Evolutionary conservation across 92 coral and sea anemone species (phyloP), one percentile per base, ranked within the genome.

Genomic region (Paramuricea clavata): DNA sequence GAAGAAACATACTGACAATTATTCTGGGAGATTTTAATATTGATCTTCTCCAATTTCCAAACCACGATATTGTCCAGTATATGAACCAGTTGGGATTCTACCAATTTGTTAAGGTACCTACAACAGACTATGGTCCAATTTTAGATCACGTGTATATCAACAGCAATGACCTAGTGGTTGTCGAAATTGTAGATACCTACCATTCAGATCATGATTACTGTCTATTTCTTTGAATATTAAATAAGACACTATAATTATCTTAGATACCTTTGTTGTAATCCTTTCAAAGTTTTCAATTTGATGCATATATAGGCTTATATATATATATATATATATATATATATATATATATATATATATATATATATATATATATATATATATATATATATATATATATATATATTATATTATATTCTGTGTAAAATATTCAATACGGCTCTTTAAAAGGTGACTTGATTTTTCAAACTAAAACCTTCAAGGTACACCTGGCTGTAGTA

Each of bases 21-120:
- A 68, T 68, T 68, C 74, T 68, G 74, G 74, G 74, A 35, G 74
- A 68, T 68, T 68, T 68, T 35, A 68, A 31, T 42, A 35, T 68
- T 68, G 41, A 68, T n/a, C 74, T 68, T 68, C 74, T 68, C 41
- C 44, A 28, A 30, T 35, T 68, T 68, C 39, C 74, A 30, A 35
- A 68, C 44, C 39, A 30, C 39, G 74, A 68, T 68, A 68, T 35
- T 68, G 65, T 57, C 65, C 65, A 57, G 27, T 57, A 57, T 57
- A 57, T 57, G 65, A 57, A 57, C 1, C 65, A 57, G 26, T 57
- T 57, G 27, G 65, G 65, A 23, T 57, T 57, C 65, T 57, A 57
- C 65, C 65, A 57, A 57, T 57, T 57, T 57, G 65, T 57, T 57
- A n/a, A 57, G 65, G 65, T 57, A 23, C 65, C 65, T 57, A n/a